A percentile compares a stretch with the other conserved stretches of the same genome.
These are phyloP conservation scores for Ormyrus nitidulus DNA, from an alignment of 2,888 invertebrate genomes.

Conservation along the genomic window DNA sequence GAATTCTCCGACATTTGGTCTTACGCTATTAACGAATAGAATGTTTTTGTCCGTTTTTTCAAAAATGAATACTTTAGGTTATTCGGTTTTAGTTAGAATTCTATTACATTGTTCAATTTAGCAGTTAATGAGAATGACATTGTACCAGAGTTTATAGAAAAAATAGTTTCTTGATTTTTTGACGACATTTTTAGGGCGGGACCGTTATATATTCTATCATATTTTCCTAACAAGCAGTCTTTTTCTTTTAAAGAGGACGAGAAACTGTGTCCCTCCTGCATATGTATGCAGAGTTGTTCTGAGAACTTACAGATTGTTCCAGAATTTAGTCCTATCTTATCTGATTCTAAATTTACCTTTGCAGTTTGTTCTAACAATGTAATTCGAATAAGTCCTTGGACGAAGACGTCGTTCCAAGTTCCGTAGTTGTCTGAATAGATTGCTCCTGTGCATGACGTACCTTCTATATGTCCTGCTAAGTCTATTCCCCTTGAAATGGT, in stretches of 20 bases:
- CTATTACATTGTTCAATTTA: neutral
- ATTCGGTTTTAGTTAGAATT: neutral
- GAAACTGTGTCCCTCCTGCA: neutral
- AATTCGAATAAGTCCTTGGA: neutral
- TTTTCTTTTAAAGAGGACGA: neutral
- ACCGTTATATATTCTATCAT: neutral
- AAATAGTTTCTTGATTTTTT: neutral
- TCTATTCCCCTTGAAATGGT: neutral
- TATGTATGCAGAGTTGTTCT: neutral
- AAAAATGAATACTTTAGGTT: neutral
- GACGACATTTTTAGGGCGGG: neutral
- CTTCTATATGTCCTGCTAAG: neutral
- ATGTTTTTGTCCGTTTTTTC: neutral
- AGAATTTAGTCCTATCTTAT: neutral
- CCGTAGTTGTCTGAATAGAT: neutral
- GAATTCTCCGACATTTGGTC: neutral
- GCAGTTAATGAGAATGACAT: neutral
- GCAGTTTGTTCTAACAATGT: neutral
- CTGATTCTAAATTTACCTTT: neutral
- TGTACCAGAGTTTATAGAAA: neutral
- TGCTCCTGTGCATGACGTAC: neutral
- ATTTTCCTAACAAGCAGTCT: neutral
- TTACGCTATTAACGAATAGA: neutral
- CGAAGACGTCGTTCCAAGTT: neutral
- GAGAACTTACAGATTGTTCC: neutral